These are phyloP conservation scores for Limonius californicus DNA, from an alignment of 1,140 invertebrate species.

Conservation along the genomic window DNA sequence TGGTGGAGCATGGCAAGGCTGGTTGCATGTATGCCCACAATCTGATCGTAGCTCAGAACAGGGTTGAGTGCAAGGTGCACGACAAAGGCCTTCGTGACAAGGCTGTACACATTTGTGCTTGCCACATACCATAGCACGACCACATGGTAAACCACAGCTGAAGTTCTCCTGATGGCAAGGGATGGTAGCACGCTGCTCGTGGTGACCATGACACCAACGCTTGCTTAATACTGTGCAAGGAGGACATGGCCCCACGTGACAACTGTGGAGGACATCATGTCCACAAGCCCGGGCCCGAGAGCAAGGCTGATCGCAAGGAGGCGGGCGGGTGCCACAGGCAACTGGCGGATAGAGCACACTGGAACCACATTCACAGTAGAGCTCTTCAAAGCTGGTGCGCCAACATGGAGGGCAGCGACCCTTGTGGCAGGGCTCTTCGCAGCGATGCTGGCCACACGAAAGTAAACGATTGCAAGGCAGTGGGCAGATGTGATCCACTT, in stretches of 20 bases:
- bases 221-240: slow-evolving; percentile 78
- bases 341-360: slow-evolving; percentile 85
- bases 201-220: slow-evolving; percentile 80
- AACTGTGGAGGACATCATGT: slow-evolving; percentile 76
- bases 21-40: slow-evolving; percentile 80
- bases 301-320: slow-evolving; percentile 75
- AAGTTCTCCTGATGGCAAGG: slow-evolving; percentile 85
- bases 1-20: slow-evolving; percentile 67
- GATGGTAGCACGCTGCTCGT: slow-evolving; percentile 85
- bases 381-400: slow-evolving; percentile 78
- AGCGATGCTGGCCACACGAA: slow-evolving; percentile 82
- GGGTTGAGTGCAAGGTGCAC: slow-evolving; percentile 69
- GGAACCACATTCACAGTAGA: slow-evolving; percentile 86
- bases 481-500: slow-evolving; percentile 80
- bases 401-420: slow-evolving; percentile 83
- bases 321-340: slow-evolving; percentile 82
- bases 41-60: slow-evolving; percentile 61
- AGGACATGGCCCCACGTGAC: slow-evolving; percentile 81
- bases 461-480: slow-evolving; percentile 76
- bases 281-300: slow-evolving; percentile 71
- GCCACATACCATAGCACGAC: slow-evolving; percentile 65
- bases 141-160: slow-evolving; percentile 86
- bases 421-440: slow-evolving; percentile 83
- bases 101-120: slow-evolving; percentile 69
- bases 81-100: slow-evolving; percentile 62